phyloP scores from a whole-genome alignment of 2,113 vertebrate species.

The Toxostoma redivivum region DNA sequence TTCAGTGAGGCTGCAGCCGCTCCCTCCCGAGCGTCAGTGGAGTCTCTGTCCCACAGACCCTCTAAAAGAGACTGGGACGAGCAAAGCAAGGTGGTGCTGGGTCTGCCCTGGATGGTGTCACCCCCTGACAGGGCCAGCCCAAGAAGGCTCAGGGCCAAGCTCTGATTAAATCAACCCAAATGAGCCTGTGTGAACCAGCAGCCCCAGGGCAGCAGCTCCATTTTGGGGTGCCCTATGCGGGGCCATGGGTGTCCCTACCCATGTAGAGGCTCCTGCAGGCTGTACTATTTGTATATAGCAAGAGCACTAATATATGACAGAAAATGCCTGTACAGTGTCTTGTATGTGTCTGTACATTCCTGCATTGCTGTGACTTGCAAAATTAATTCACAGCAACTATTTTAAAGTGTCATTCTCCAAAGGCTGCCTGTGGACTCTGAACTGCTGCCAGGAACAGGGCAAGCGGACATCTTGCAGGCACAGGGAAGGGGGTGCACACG shows the following conservation, averaged over 20 bases:
- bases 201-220: not conserved
- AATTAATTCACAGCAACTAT: not conserved
- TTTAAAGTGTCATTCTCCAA: not conserved
- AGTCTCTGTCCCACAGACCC: not conserved
- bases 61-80: not conserved
- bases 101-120: not conserved
- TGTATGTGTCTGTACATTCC: slow-evolving; percentile 55
- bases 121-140: not conserved
- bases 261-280: not conserved
- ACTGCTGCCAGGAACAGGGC: fast-evolving
- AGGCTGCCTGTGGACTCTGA: not conserved
- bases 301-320: slow-evolving; percentile 59
- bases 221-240: fast-evolving
- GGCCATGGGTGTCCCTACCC: not conserved
- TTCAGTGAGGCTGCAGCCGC: fast-evolving
- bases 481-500: not conserved
- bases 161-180: fast-evolving
- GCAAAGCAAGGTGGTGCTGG: not conserved
- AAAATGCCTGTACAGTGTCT: not conserved
- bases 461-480: not conserved
- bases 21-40: not conserved
- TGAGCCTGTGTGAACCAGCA: fast-evolving
- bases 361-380: not conserved
- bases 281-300: slow-evolving; percentile 67
- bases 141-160: not conserved